Base-by-base conservation (phyloP, 2,888 invertebrate genomes). In the Linnaemya tessellans region DNA sequence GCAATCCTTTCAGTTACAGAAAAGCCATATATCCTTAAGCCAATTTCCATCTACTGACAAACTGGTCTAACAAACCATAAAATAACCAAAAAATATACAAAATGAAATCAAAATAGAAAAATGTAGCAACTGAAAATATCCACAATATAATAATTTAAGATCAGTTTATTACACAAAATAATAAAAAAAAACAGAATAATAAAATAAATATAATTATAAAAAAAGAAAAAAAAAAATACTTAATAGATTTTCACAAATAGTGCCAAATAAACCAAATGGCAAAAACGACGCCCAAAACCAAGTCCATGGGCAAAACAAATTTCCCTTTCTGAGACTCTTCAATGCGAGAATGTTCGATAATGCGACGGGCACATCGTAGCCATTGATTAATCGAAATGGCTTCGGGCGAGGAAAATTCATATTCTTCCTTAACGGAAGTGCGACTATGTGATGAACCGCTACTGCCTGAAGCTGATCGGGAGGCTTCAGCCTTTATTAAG, bases 261-360 rank as follows among this genome's bases (percentile, higher is more conserved):
- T 90, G 90, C 90, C 91, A 91, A 80, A 91, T 90, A 35, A 91
- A 86, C 91, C 91, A 91, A 71, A 91, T 88, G 86, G 89, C 89
- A 71, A 90, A 82, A 18, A 87, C 83, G n/a, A 89, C 88, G 25
- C 88, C 88, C 84, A 91, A 85, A 18, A 90, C 89, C 82, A 91
- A 79, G 84, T 92, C 91, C 91, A 91, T 91, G 71, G 92, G 91
- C 87, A 91, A 70, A 10, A 90, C 88, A 41, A 90, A 89, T 84
- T 89, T 91, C 18, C 90, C 88, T 9, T 87, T 87, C n/a, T 88
- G 88, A 0, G 88, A 71, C 20, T 89, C 88, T 73, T 89, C 90
- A 8, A 89, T 87, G 30, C 91, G 89, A 25, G 89, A 88, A 0
- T 88, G 87, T 84, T 90, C 90, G 18, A 90, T 88, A 82, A 91